Evolutionary conservation across 2,113 vertebrate species (phyloP).

Genomic region (Ammodytes marinus): DNA sequence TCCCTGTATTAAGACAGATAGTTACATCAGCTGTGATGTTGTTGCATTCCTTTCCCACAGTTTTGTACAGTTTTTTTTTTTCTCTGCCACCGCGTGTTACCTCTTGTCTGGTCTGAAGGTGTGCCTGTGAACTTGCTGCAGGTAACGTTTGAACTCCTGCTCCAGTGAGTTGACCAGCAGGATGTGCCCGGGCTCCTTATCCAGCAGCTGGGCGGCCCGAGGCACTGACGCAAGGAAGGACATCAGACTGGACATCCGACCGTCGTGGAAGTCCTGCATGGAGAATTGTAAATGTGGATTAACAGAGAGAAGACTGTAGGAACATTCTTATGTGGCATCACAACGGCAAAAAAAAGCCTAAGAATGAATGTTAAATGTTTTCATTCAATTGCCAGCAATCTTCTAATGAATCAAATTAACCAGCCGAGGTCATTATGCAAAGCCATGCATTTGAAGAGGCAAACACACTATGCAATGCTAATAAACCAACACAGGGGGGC

Average conservation of each 20-base stretch:
- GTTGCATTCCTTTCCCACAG: not conserved
- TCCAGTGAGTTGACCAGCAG: constrained; percentile 84
- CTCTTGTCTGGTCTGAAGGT: constrained; percentile 81
- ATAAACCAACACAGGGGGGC: constrained; percentile 62
- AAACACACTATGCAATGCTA: constrained; percentile 35
- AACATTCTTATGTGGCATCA: not conserved
- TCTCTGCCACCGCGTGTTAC: constrained; percentile 39
- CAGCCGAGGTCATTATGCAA: not conserved
- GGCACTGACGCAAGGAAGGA: constrained; percentile 81
- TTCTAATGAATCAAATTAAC: constrained; percentile 10
- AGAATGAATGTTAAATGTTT: not conserved
- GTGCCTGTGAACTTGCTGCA: constrained; percentile 83
- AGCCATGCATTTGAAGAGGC: not conserved
- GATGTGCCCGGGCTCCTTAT: constrained; percentile 77
- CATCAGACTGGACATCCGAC: constrained; percentile 79
- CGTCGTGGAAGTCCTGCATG: constrained; percentile 82
- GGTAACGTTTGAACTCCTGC: constrained; percentile 82
- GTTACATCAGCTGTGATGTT: not conserved
- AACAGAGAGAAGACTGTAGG: not conserved
- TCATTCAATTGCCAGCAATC: not conserved
- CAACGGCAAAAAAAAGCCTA: too few relatives aligned
- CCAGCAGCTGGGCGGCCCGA: constrained; percentile 84
- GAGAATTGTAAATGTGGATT: constrained; percentile 4
- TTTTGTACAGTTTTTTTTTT: not conserved
- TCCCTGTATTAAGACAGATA: constrained; percentile 73